These are phyloP conservation scores for Thunnus thynnus DNA, from an alignment of 2,113 vertebrate species.

Conservation along the genomic window DNA sequence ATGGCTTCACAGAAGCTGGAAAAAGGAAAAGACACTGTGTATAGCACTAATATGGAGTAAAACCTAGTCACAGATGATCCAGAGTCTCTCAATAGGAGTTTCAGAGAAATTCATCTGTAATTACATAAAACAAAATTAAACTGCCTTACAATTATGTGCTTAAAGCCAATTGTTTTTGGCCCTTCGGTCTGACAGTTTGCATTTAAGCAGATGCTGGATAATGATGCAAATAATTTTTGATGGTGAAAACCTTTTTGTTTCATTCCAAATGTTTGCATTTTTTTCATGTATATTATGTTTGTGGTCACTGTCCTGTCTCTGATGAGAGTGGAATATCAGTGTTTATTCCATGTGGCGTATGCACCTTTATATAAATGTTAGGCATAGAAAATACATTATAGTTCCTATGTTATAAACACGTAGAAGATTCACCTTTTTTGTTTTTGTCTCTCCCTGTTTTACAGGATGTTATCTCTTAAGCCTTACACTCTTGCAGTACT, in stretches of 20 bases:
- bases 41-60: background rate
- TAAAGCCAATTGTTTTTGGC: background rate
- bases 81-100: background rate
- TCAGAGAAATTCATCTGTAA: background rate
- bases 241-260: conserved; percentile 1
- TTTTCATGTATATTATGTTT: conserved; percentile 24
- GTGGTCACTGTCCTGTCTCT: conserved; percentile 37
- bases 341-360: conserved; percentile 40
- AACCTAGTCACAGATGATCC: background rate
- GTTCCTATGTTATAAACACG: conserved; percentile 10
- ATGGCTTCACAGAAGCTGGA: conserved; percentile 29
- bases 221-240: conserved; percentile 7
- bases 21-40: background rate
- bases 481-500: conserved; percentile 39
- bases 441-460: background rate
- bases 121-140: background rate
- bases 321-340: conserved; percentile 25
- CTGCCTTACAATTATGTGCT: background rate
- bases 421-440: conserved; percentile 15
- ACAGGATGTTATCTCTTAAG: conserved; percentile 24
- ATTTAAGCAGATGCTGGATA: conserved; percentile 66
- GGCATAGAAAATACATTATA: conserved; percentile 38
- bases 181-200: conserved; percentile 20
- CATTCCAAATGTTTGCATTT: conserved; percentile 22
- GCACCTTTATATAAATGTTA: conserved; percentile 34